Conservation (phyloP, 2,888 invertebrate genomes). For the Dilophus febrilis region DNA sequence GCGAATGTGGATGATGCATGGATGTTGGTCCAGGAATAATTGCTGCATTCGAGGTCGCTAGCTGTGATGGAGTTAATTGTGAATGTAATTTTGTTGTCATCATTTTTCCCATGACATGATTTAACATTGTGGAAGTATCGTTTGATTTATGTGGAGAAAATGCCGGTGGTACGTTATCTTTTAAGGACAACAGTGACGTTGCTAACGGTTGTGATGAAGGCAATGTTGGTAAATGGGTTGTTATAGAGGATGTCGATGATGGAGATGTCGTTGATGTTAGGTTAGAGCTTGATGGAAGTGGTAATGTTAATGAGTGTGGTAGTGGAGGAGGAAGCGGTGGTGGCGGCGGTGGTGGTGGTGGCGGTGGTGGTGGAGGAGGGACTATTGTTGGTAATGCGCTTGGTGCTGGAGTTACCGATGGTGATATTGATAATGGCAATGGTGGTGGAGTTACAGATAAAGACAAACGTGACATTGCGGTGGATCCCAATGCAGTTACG, state of each 20-base stretch:
- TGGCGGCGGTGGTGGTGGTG: constrained; percentile 24
- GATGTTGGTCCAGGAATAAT: no score
- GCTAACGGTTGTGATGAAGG: not conserved
- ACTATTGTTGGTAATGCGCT: constrained; percentile 15
- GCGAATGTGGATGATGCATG: constrained; percentile 21
- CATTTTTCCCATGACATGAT: constrained; percentile 49
- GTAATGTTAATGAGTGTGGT: constrained; percentile 15
- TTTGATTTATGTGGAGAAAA: constrained; percentile 21
- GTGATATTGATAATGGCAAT: constrained; percentile 32
- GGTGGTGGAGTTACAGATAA: constrained; percentile 23
- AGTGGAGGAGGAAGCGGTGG: constrained; percentile 37
- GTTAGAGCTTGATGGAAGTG: no score
- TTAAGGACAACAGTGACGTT: constrained; percentile 15
- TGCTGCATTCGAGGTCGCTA: no score
- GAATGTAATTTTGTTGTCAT: constrained; percentile 43
- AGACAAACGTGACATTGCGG: not conserved
- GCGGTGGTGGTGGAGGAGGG: constrained; percentile 34
- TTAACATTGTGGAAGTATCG: constrained; percentile 35
- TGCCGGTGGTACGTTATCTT: constrained; percentile 9
- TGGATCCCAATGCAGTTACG: not conserved
- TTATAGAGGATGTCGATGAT: constrained; percentile 14
- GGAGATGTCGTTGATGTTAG: constrained; percentile 26
- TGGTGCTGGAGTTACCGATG: constrained; percentile 29
- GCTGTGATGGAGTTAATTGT: constrained; percentile 17
- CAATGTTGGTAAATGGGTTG: no score